These are phyloP conservation scores for Triplophysa bombifrons DNA, from an alignment of 2,797 vertebrate species.

Conservation along the genomic window DNA sequence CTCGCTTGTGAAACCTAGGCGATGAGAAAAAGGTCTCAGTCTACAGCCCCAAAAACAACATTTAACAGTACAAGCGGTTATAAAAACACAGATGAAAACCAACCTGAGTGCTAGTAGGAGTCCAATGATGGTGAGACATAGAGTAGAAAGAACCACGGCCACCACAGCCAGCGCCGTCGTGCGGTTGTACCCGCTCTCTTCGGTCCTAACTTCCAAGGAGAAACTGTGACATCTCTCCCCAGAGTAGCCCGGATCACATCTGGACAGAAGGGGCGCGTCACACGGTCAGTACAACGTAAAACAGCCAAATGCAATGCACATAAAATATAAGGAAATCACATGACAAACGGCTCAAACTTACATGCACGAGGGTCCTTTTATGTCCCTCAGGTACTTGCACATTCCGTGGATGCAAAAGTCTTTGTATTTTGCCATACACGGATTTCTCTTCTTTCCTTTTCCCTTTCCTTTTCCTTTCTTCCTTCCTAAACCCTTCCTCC, in stretches of 20 bases:
- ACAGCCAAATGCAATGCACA: background rate
- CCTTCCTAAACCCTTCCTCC: conserved; percentile 66
- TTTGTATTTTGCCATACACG: conserved; percentile 90
- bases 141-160: conserved; percentile 89
- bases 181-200: conserved; percentile 80
- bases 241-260: conserved; percentile 85
- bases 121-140: conserved; percentile 91
- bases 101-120: conserved; percentile 92
- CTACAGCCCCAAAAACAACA: background rate
- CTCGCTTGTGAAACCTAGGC: conserved; percentile 92
- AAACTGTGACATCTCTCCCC: conserved; percentile 89
- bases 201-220: conserved; percentile 76
- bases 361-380: conserved; percentile 86
- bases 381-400: conserved; percentile 84
- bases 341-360: conserved; percentile 68
- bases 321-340: background rate
- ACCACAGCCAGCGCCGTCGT: conserved; percentile 91
- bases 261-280: conserved; percentile 58
- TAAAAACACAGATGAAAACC: conserved; percentile 42
- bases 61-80: background rate
- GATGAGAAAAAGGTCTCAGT: background rate
- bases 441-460: conserved; percentile 92
- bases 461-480: conserved; percentile 87
- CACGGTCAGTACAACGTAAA: background rate
- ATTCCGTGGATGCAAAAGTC: conserved; percentile 94